Base-by-base conservation (phyloP, 1,140 invertebrate genomes). In the Psix sp. region DNA sequence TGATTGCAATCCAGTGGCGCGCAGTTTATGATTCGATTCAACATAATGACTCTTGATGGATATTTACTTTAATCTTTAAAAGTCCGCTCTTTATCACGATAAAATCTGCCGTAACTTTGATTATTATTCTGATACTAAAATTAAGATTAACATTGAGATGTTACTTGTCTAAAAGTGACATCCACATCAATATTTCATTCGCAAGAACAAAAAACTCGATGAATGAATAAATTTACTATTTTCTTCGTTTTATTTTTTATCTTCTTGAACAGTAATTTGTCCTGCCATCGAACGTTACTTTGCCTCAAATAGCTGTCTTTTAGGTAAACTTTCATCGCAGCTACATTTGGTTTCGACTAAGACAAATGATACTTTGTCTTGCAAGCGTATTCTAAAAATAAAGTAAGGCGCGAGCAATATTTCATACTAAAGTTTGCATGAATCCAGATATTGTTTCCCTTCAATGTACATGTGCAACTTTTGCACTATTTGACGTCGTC, bases 21-120 rank as follows among this genome's bases (percentile, higher is more conserved):
- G 72, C 63, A 57, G 52, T 82, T 82, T 80, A 79, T 76, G 81
- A 79, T 76, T 75, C 57, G 63, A 59, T 52, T 42, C 46, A 56
- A 40, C 62, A 60, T 74, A 77, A 80, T 75, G 65, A 43, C 48
- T 36, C 70, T 75, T 70, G 67, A 74, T 62, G 74, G 74, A 76
- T 82, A n/a, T 75, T 76, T 77, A 78, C 56, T 65, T 43, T 46
- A 38, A 72, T 71, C 29, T 59, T 60, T 11, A 16, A 16, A 39
- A 36, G 3, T 10, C 15, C 21, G 45, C 54, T 49, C 51, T 46
- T 68, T 68, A 46, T 68, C 46, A 52, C 38, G n/a, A n/a, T 43
- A 16, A 5, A 0, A 35, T 68, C 52, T 4, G 21, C 21, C 3
- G 21, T 24, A 24, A 24, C 21, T 24, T 24, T 24, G 21, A n/a